Evolutionary conservation across 2,113 vertebrate genomes (phyloP).

Genomic region (Aleadryas rufinucha): DNA sequence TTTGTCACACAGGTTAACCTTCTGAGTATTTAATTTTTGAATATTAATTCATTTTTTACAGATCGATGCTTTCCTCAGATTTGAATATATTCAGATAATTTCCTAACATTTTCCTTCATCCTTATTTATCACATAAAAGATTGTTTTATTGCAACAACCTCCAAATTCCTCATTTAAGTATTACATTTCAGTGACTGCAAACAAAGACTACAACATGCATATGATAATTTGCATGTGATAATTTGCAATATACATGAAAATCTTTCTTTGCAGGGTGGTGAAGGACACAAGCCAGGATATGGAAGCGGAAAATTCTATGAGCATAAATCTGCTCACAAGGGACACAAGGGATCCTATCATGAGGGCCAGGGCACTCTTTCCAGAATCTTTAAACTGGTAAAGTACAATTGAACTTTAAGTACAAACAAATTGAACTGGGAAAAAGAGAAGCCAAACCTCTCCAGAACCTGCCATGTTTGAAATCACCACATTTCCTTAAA

Average conservation of each 20-base stretch:
- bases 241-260: not conserved
- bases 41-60: conserved; percentile 16
- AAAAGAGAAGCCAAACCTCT: not conserved
- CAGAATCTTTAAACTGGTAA: conserved; percentile 99
- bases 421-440: not conserved
- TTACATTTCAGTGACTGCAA: not conserved
- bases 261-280: conserved; percentile 75
- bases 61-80: not conserved
- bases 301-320: conserved; percentile 74
- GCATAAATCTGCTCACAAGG: conserved; percentile 81
- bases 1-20: not conserved
- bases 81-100: not conserved
- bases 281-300: conserved; percentile 79
- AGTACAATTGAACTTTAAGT: conserved; percentile 17
- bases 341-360: conserved; percentile 84
- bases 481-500: not conserved
- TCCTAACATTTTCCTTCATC: not conserved
- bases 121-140: not conserved
- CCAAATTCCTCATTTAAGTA: not conserved
- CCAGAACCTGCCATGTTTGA: not conserved
- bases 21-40: not conserved
- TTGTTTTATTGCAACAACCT: not conserved
- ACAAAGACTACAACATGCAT: not conserved
- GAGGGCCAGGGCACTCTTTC: conserved; percentile 92
- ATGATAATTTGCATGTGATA: not conserved